These are phyloP conservation scores for Sepiola atlantica DNA, from an alignment of 2,888 invertebrate genomes.

Conservation along the genomic window DNA sequence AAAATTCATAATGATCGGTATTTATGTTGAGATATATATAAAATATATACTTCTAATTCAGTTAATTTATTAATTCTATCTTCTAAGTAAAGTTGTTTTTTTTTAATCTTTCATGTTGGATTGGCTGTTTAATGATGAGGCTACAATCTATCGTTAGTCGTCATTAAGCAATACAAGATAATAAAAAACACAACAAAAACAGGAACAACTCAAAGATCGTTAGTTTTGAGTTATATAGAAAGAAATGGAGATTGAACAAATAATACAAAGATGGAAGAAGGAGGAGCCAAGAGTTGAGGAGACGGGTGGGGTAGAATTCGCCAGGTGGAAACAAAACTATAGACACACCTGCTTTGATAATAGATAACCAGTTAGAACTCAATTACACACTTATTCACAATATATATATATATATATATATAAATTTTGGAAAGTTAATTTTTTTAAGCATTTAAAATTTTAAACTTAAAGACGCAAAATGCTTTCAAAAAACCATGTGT, in stretches of 20 bases:
- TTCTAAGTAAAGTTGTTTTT: background rate
- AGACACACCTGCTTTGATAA: background rate
- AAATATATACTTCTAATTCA: too few relatives aligned
- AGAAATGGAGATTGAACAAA: background rate
- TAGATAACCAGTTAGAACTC: background rate
- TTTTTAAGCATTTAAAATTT: too few relatives aligned
- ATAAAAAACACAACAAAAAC: background rate
- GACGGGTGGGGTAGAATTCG: background rate
- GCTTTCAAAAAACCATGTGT: too few relatives aligned
- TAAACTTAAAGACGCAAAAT: too few relatives aligned
- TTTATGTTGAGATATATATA: too few relatives aligned
- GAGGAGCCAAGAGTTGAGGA: background rate
- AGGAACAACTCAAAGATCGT: too few relatives aligned
- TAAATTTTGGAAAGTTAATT: too few relatives aligned
- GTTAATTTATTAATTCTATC: background rate
- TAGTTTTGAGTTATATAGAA: background rate
- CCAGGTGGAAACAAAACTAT: constrained; percentile 23
- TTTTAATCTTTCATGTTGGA: background rate
- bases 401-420: background rate
- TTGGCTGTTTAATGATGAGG: background rate
- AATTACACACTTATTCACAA: background rate
- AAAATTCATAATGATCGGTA: too few relatives aligned
- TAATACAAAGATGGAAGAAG: background rate
- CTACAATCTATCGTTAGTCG: background rate
- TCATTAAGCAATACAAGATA: constrained; percentile 14